Conservation (phyloP, 2,888 invertebrate genomes). For the Melanotus villosus region DNA sequence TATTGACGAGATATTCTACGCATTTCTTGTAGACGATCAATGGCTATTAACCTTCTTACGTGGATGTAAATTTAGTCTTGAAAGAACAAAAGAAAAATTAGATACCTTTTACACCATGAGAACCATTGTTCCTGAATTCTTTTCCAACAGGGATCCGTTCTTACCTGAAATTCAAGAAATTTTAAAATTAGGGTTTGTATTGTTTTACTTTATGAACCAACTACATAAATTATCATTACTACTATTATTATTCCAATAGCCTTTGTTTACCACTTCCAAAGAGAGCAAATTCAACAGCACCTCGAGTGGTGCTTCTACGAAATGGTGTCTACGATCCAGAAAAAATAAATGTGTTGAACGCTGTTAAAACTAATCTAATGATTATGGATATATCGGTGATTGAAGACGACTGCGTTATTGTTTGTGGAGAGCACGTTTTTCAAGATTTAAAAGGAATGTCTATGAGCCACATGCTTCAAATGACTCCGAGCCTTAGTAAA, state of each 20-base stretch:
- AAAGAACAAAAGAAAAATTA: conserved; percentile 71
- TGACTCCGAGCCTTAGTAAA: background rate
- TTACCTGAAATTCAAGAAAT: conserved; percentile 56
- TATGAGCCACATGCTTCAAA: background rate
- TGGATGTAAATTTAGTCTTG: conserved; percentile 72
- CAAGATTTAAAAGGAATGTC: background rate
- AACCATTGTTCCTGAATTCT: conserved; percentile 73
- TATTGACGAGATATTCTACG: too few species aligned
- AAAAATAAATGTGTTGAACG: background rate
- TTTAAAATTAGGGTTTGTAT: conserved; percentile 65
- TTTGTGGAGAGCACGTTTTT: background rate
- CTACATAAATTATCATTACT: background rate
- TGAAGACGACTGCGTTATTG: conserved; percentile 73
- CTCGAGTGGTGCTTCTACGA: background rate
- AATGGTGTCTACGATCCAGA: background rate
- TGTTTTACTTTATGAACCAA: background rate
- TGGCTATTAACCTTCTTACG: conserved; percentile 71
- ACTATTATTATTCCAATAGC: too few species aligned
- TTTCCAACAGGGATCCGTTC: conserved; percentile 69
- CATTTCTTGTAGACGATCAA: conserved; percentile 72
- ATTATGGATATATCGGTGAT: conserved; percentile 71
- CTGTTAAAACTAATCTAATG: conserved; percentile 62
- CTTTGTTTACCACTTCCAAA: background rate
- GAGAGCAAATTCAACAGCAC: background rate
- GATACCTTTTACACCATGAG: conserved; percentile 74